Percentiles rank a stretch among this genome's conserved stretches.
phyloP scores from a whole-genome alignment of 2,888 invertebrate species.

The Chrysodeixis includens region DNA sequence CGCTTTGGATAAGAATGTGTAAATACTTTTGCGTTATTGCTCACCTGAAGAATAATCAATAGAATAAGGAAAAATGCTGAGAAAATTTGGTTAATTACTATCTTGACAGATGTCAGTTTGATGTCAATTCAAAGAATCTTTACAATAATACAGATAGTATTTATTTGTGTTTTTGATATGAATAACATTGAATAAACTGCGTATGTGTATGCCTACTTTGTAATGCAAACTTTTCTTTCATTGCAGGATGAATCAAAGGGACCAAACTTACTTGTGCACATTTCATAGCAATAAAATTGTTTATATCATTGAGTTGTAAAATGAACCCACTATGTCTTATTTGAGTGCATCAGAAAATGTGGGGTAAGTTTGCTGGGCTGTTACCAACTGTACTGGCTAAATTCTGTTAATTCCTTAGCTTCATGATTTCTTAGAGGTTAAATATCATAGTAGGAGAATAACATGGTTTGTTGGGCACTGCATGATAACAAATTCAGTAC shows the following conservation, averaged over 20 bases:
- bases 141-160: constrained; percentile 66
- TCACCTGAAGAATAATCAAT: background rate
- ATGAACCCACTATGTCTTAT: constrained; percentile 88
- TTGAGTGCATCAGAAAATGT: constrained; percentile 88
- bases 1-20: constrained; percentile 33
- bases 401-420: background rate
- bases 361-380: constrained; percentile 79
- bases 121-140: constrained; percentile 73
- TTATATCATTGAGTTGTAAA: constrained; percentile 80
- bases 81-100: constrained; percentile 63
- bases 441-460: background rate
- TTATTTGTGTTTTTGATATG: constrained; percentile 71
- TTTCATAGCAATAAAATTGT: constrained; percentile 71
- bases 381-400: background rate
- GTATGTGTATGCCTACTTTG: constrained; percentile 32
- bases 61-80: constrained; percentile 24
- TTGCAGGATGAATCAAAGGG: constrained; percentile 84
- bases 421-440: background rate
- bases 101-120: constrained; percentile 82
- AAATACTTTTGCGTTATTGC: constrained; percentile 29
- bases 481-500: no score
- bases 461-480: background rate
- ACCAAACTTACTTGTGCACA: constrained; percentile 76
- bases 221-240: constrained; percentile 33
- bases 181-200: constrained; percentile 55